Evolutionary conservation across 2,113 vertebrate genomes (phyloP).

Genomic region (Barbus barbus): DNA sequence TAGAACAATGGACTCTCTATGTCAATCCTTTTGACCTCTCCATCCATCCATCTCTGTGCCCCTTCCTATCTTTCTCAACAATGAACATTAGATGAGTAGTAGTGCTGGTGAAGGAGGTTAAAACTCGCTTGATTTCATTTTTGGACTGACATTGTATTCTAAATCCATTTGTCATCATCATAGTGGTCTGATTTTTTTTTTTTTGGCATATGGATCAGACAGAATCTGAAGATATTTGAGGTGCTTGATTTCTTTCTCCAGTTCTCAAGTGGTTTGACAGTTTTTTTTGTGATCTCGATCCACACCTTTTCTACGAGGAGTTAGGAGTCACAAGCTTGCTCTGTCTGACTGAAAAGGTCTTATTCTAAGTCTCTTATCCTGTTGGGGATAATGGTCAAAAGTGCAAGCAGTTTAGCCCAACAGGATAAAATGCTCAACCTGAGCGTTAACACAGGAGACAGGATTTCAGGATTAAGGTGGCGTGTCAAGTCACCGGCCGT

Average conservation of each 20-base stretch:
- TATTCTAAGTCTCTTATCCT: slow-evolving; percentile 58
- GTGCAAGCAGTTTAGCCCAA: slow-evolving; percentile 64
- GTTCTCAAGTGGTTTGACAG: not conserved
- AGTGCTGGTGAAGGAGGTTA: not conserved
- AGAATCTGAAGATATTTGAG: too few relatives aligned
- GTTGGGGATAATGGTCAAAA: slow-evolving; percentile 60
- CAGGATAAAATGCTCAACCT: slow-evolving; percentile 63
- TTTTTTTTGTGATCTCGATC: not conserved
- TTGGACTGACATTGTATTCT: not conserved
- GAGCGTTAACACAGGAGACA: slow-evolving; percentile 50
- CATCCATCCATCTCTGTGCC: not conserved
- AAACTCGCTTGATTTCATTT: not conserved
- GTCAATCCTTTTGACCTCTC: not conserved
- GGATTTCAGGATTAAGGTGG: slow-evolving; percentile 54
- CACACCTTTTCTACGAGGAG: not conserved
- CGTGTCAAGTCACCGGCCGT: slow-evolving; percentile 42
- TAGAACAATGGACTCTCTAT: not conserved
- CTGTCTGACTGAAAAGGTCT: slow-evolving; percentile 36
- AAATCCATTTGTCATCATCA: not conserved
- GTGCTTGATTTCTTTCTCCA: too few relatives aligned
- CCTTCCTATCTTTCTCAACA: not conserved
- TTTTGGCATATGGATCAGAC: too few relatives aligned
- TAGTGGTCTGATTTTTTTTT: not conserved
- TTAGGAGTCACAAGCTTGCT: not conserved
- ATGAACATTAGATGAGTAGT: not conserved